These are phyloP conservation scores for Dryoscopus gambensis DNA, from an alignment of 2,113 vertebrate genomes.

Conservation along the genomic window DNA sequence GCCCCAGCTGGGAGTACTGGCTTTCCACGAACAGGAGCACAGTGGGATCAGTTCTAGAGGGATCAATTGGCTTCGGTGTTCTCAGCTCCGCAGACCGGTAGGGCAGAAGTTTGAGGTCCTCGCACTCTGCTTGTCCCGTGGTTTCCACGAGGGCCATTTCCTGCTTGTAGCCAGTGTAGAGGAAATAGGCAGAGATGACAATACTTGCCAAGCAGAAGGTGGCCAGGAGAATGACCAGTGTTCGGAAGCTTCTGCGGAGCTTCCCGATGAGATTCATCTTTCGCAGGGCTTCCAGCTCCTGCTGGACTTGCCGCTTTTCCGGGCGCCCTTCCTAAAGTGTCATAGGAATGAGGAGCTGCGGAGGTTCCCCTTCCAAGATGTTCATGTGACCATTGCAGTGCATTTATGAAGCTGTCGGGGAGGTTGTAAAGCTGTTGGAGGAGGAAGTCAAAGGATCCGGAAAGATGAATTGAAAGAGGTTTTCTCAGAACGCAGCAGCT, in stretches of 20 bases:
- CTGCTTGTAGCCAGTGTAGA: conserved; percentile 88
- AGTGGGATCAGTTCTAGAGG: conserved; percentile 82
- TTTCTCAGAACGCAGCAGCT: conserved; percentile 27
- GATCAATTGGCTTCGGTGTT: conserved; percentile 82
- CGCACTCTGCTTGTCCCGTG: conserved; percentile 78
- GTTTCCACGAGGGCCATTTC: conserved; percentile 83
- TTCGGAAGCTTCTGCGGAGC: conserved; percentile 88
- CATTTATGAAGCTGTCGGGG: conserved; percentile 48
- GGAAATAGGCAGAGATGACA: conserved; percentile 90
- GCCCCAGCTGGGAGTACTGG: conserved; percentile 95
- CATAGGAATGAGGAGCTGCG: conserved; percentile 5
- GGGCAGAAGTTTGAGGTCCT: conserved; percentile 78
- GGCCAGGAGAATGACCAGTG: conserved; percentile 85
- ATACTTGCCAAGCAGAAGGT: conserved; percentile 91
- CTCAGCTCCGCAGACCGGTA: conserved; percentile 81
- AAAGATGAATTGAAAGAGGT: conserved; percentile 5
- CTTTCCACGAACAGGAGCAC: conserved; percentile 94
- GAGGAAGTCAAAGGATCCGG: neutral
- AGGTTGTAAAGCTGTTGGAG: conserved; percentile 26
- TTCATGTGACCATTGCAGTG: conserved; percentile 98
- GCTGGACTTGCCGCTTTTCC: neutral
- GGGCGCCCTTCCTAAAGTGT: conserved; percentile 52
- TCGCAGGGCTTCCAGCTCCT: neutral
- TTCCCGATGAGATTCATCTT: conserved; percentile 90
- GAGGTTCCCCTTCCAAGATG: conserved; percentile 39